Evolutionary conservation across 1,140 invertebrate species (phyloP), one percentile per base, ranked within the genome.

Genomic region (Wiebesia pumilae): DNA sequence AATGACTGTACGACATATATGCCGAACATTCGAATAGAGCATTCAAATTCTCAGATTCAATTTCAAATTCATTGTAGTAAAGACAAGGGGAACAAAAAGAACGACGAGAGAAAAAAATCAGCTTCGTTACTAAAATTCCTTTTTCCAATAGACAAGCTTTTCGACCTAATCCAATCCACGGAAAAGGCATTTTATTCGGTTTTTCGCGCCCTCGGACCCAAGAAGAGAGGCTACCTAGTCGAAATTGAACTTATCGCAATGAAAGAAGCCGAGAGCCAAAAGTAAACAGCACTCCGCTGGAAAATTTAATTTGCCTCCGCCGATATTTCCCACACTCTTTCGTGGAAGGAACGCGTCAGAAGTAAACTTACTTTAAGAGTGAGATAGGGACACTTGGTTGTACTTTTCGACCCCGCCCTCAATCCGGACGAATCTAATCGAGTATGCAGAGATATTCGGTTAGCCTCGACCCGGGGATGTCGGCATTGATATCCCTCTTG

Each of bases 381-480:
- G 58, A 27, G 10, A 27, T 3, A 24, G 51, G 51, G 51, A 16
- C 51, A 12, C 51, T 19, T 19, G 12, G 51, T 54, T 9, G 51
- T 54, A 16, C 10, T 54, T 54, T 19, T 3, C 51, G 19, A 54
- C 51, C 16, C 51, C 19, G 33, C n/a, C 62, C 33, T 35, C 71
- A 86, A 87, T 86, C 83, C 67, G 69, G 62, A 82, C 84, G 51
- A 81, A 88, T 65, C 65, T 90, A 89, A 88, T 90, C 87, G 85
- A 89, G 80, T 88, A 88, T 90, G 87, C 87, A 86, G 62, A 87
- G 88, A 89, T 87, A 89, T 90, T 90, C 81, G 87, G 89, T 90
- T 90, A 88, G 73, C 35, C 87, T 78, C 78, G 81, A 65, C 67
- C 24, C 43, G 35, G 84, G 51, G 73, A 62, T 78, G 65, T 71